These are phyloP conservation scores for Dicrurus megarhynchus DNA, from an alignment of 2,113 vertebrate species.

Conservation along the genomic window DNA sequence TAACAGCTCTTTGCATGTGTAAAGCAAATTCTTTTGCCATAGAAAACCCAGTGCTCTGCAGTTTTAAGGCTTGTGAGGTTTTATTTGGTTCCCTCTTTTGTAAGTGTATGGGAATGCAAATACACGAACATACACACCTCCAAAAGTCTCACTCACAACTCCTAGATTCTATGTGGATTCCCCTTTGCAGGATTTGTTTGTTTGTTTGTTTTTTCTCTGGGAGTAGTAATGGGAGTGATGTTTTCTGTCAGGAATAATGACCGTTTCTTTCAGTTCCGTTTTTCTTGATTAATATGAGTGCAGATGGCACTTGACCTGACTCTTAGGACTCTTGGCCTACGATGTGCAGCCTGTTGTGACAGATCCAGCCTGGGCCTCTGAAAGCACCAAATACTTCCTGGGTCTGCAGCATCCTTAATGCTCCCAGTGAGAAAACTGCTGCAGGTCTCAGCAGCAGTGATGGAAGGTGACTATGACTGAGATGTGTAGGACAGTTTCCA, in stretches of 20 bases:
- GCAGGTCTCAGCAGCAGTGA: not conserved
- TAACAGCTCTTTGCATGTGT: not conserved
- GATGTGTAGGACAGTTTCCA: not conserved
- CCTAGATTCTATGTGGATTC: not conserved
- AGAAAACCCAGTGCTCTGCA: not conserved
- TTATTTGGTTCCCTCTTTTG: not conserved
- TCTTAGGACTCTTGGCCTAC: not conserved
- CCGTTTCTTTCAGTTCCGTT: not conserved
- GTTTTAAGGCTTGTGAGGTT: not conserved
- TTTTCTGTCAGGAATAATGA: not conserved
- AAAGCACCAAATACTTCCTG: not conserved
- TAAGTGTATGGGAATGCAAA: not conserved
- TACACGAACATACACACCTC: not conserved
- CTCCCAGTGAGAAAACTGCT: not conserved
- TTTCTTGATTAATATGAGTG: not conserved
- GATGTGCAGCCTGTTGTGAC: not conserved
- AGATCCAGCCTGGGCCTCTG: not conserved
- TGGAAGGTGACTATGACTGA: not conserved
- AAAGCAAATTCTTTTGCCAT: not conserved
- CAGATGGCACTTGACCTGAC: not conserved
- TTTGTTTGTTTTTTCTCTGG: not conserved
- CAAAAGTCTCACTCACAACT: not conserved
- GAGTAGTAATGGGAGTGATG: not conserved
- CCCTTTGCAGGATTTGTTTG: not conserved
- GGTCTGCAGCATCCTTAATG: not conserved